Percentiles rank a stretch among this genome's conserved stretches.
These are phyloP conservation scores for Odontocerum albicorne DNA, from an alignment of 2,888 invertebrate species.

Conservation along the genomic window DNA sequence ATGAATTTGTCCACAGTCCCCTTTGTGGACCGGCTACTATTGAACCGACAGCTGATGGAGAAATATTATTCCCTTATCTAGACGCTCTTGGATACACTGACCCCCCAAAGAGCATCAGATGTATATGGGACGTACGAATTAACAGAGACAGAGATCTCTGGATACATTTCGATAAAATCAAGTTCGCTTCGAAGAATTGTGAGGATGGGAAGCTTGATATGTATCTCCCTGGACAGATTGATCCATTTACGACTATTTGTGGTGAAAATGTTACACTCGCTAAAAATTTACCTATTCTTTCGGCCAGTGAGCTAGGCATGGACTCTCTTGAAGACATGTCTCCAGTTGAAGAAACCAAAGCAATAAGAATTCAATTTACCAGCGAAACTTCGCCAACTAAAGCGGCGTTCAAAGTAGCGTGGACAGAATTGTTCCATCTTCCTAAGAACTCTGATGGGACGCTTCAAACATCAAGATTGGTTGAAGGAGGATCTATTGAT, in stretches of 20 bases:
- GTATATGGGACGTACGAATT: conserved; percentile 81
- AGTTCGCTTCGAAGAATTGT: conserved; percentile 82
- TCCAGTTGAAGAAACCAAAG: conserved; percentile 60
- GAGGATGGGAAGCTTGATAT: conserved; percentile 86
- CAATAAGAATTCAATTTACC: conserved; percentile 71
- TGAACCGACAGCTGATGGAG: conserved; percentile 79
- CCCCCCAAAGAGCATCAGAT: conserved; percentile 70
- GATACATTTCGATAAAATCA: conserved; percentile 84
- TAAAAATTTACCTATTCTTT: conserved; percentile 76
- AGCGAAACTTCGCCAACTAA: conserved; percentile 78
- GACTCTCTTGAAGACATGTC: conserved; percentile 59
- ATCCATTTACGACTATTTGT: conserved; percentile 79
- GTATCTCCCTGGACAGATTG: conserved; percentile 69
- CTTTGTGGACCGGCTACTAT: conserved; percentile 82
- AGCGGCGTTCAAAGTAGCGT: conserved; percentile 85
- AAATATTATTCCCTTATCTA: conserved; percentile 84
- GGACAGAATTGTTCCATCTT: conserved; percentile 87
- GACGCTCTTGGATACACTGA: conserved; percentile 74
- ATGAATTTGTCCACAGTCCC: conserved; percentile 88
- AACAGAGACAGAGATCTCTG: conserved; percentile 83
- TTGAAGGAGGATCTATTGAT: conserved; percentile 56
- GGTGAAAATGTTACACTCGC: conserved; percentile 84
- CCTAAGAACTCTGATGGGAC: conserved; percentile 83
- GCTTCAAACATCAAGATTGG: conserved; percentile 74
- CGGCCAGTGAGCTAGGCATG: conserved; percentile 74